Evolutionary conservation across 2,888 invertebrate genomes (phyloP).

Genomic region (Cyclophora punctaria): DNA sequence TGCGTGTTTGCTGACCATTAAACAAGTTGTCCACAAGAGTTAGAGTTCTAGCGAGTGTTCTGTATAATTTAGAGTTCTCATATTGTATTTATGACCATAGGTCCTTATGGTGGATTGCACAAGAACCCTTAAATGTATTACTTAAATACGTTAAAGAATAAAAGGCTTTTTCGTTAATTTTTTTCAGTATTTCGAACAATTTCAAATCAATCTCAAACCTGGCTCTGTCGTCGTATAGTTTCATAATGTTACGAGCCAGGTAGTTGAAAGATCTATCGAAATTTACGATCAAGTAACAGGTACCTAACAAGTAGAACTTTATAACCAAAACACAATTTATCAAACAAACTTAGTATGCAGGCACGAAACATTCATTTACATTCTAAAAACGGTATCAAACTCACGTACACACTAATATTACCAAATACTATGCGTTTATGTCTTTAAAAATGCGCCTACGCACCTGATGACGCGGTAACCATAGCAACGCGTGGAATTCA

Average conservation of each 20-base stretch:
- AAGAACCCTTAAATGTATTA: no score
- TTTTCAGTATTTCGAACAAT: no score
- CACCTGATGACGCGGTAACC: conserved; percentile 50
- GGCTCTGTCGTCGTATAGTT: no score
- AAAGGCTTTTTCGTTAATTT: no score
- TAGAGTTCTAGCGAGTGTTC: conserved; percentile 10
- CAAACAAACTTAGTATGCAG: no score
- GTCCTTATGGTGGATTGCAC: no score
- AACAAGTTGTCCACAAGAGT: conserved; percentile 54
- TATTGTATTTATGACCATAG: no score
- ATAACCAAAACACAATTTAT: not conserved
- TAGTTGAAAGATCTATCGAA: not conserved
- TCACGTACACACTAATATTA: not conserved
- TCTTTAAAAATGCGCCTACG: conserved; percentile 31
- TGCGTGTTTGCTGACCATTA: conserved; percentile 63
- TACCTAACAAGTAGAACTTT: not conserved
- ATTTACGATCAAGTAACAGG: not conserved
- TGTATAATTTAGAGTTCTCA: no score
- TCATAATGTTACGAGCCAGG: no score
- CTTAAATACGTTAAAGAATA: no score
- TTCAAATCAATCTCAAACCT: no score
- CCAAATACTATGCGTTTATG: not conserved
- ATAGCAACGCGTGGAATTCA: conserved; percentile 53
- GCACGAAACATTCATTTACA: not conserved
- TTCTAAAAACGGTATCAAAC: not conserved